Evolutionary conservation across 1,140 invertebrate species (phyloP), one percentile per base, ranked within the genome.

Genomic region (Drosophila willistoni): DNA sequence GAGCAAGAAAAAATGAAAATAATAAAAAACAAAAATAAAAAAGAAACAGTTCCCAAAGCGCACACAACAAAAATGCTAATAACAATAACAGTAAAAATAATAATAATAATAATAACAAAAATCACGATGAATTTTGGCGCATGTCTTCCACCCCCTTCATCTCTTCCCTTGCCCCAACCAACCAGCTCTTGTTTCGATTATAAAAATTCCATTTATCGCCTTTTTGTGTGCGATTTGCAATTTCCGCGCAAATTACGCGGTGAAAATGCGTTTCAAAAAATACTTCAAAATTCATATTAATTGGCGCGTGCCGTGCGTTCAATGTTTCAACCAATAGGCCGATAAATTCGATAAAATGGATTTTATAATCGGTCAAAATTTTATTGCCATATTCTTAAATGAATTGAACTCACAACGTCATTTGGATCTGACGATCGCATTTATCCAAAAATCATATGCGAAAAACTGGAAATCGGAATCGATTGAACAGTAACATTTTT

Each of bases 171-270:
- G 42, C 73, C 47, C 54, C 81, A 68, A 68, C 67, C 64, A 36
- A 22, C 69, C 67, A 67, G 29, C 42, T 69, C 67, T 77, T 68
- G 70, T 71, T 80, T 87, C 84, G 84, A 84, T 84, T 84, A 84
- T 89, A 89, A 89, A 89, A 89, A 89, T 89, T 89, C 81, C 81
- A 90, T 89, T 89, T 81, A 90, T 89, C 29, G 77, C 72, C 77
- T 90, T 89, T 90, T 89, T 81, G 77, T 51, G 44, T 51, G 17
- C 83, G 76, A 86, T 86, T 86, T 83, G 84, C 80, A 87, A 86
- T 86, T 87, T 87, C 79, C 87, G 76, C 70, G 82, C 76, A 79
- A 86, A 83, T 87, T 71, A 67, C 71, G 59, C 19, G 14, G 68
- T 25, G 47, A 66, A 67, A 72, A 74, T 71, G 66, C 64, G 54